Base-by-base conservation (phyloP, 2,113 vertebrate species). In the Donacobius atricapilla region DNA sequence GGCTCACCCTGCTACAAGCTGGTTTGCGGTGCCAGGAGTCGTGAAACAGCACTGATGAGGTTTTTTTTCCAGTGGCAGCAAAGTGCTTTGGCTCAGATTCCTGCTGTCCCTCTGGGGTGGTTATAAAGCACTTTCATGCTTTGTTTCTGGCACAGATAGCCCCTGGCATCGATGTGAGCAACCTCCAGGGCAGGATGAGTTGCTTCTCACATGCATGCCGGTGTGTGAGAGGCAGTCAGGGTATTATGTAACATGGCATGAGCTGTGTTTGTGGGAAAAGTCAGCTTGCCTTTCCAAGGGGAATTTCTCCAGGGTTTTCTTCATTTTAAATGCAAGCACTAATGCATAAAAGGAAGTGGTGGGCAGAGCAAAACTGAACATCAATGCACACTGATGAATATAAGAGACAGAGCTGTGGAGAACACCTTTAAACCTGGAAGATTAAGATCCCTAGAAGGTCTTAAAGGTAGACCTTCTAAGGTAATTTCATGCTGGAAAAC, bases 61-160 rank as follows among this genome's bases (percentile, higher is more conserved):
- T 2, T 82, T 54, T 56, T 31, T 21, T 75, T 47, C 69, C 64
- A 79, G 45, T 15, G 10, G 15, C 6, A 81, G 33, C 39, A 40
- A 92, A 78, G 23, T 51, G 19, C 61, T 78, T 58, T 35, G 69
- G 44, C 81, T 94, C 23, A 11, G 6, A 69, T 85, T 35, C 45
- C 37, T 60, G 23, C 61, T 53, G 30, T 45, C 37, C 65, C 54
- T 7, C n/a, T 27, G 39, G 42, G 25, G 56, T 56, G 10, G 60
- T 70, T 73, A 42, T 25, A 68, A 93, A 70, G 20, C 12, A 60
- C 40, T 91, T 4, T 1, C 30, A 65, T 2, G 4, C n/a, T 89
- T 94, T 80, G 15, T 61, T 95, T 78, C 65, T 60, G 61, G 33
- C 61, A 75, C 63, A 79, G 63, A 50, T 44, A 76, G 70, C 57